Conservation (phyloP, 2,113 vertebrate species). For the Nicator chloris region DNA sequence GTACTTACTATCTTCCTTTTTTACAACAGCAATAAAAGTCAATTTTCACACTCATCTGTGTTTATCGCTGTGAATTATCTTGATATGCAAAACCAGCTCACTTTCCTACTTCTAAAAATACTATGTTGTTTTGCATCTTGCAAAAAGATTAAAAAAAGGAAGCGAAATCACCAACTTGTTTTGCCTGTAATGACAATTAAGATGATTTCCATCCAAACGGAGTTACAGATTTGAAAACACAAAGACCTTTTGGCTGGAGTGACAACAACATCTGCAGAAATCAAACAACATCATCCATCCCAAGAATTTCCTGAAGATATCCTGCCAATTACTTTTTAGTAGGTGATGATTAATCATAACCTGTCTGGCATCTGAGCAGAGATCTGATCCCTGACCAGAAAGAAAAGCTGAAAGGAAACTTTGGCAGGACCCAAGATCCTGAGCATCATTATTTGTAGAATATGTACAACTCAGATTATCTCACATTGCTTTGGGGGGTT, state of each 20-base stretch:
- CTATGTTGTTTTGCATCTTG: neutral
- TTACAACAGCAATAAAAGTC: constrained; percentile 54
- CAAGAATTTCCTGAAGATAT: constrained; percentile 65
- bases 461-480: neutral
- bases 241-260: constrained; percentile 56
- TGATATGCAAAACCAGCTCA: constrained; percentile 4
- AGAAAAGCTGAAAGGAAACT: constrained; percentile 5
- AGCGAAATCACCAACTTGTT: neutral
- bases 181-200: constrained; percentile 22
- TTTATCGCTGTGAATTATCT: constrained; percentile 61
- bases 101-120: constrained; percentile 67
- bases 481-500: neutral
- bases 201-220: constrained; percentile 1
- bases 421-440: neutral
- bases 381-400: constrained; percentile 43
- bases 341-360: constrained; percentile 62
- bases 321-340: constrained; percentile 63
- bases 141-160: constrained; percentile 30
- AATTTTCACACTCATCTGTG: constrained; percentile 59
- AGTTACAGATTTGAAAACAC: constrained; percentile 5
- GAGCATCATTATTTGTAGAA: neutral
- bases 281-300: constrained; percentile 30
- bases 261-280: constrained; percentile 60
- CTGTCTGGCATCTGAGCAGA: constrained; percentile 34
- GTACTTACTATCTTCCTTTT: constrained; percentile 13